Conservation (phyloP, 2,888 invertebrate genomes). For the Dicycla oo region DNA sequence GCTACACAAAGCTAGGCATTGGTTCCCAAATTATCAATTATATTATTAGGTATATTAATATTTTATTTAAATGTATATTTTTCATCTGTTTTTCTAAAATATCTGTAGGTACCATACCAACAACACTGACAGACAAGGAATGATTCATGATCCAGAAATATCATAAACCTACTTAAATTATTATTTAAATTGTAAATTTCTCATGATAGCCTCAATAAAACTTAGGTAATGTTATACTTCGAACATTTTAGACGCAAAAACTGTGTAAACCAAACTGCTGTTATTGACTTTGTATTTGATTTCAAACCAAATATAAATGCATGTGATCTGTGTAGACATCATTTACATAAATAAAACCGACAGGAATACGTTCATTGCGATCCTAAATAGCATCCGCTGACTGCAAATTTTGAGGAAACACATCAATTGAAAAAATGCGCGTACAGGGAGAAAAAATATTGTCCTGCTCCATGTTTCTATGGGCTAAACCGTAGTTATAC, state of each 20-base stretch:
- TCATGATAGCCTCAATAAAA: conserved; percentile 19
- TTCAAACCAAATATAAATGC: conserved; percentile 13
- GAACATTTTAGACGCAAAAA: conserved; percentile 19
- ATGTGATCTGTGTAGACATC: conserved; percentile 33
- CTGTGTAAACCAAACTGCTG: conserved; percentile 2
- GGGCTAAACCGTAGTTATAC: conserved; percentile 14
- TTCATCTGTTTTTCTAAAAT: neutral
- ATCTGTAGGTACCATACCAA: neutral
- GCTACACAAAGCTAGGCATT: neutral
- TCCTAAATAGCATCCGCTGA: conserved; percentile 59
- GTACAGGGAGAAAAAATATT: conserved; percentile 61
- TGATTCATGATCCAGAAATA: conserved; percentile 29
- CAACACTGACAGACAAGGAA: neutral
- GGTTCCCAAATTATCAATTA: neutral
- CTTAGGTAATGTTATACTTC: conserved; percentile 14
- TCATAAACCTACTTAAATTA: neutral
- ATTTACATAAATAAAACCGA: conserved; percentile 43
- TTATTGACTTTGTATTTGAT: conserved; percentile 5
- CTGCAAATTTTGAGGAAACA: conserved; percentile 70
- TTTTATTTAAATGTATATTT: neutral
- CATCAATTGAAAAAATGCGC: conserved; percentile 72
- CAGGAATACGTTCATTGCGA: conserved; percentile 64
- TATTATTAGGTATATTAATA: no score
- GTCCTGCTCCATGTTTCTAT: conserved; percentile 54
- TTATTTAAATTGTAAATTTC: conserved; percentile 8